phyloP scores from a whole-genome alignment of 2,113 vertebrate species.

The Carettochelys insculpta region DNA sequence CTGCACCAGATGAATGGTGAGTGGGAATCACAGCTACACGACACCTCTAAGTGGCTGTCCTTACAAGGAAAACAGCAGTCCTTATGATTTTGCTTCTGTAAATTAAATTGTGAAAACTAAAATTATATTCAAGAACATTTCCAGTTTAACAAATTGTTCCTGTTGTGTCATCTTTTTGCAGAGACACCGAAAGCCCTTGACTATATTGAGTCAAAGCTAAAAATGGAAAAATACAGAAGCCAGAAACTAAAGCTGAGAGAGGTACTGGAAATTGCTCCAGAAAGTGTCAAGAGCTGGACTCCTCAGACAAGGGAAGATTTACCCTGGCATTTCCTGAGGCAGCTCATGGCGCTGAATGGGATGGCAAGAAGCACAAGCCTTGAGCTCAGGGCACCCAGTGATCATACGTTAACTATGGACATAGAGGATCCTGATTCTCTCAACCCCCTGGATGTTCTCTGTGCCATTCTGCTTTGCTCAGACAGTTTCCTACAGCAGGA shows the following conservation, averaged over 20 bases:
- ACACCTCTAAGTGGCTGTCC: too few relatives aligned
- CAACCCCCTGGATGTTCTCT: conserved; percentile 73
- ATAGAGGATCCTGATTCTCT: background rate
- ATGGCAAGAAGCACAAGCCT: conserved; percentile 57
- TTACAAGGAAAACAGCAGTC: too few relatives aligned
- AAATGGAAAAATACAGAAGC: conserved; percentile 27
- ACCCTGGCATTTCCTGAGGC: conserved; percentile 59
- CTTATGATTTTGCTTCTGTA: too few relatives aligned
- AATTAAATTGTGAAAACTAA: too few relatives aligned
- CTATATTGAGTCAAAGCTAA: conserved; percentile 51
- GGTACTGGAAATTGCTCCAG: conserved; percentile 49
- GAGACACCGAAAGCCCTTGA: conserved; percentile 62
- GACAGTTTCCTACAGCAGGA: too few relatives aligned
- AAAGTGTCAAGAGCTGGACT: conserved; percentile 59
- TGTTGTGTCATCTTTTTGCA: background rate
- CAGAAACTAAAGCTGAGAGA: conserved; percentile 60
- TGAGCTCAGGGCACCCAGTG: too few relatives aligned
- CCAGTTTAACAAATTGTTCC: background rate
- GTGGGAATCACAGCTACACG: too few relatives aligned
- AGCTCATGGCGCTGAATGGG: conserved; percentile 61
- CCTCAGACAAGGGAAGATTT: conserved; percentile 58
- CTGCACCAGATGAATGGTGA: too few relatives aligned
- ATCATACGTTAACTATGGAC: background rate
- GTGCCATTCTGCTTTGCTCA: conserved; percentile 66
- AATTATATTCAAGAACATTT: background rate